These are phyloP conservation scores for Glossophaga mutica DNA, from an alignment of 2,797 vertebrate genomes.

Conservation along the genomic window DNA sequence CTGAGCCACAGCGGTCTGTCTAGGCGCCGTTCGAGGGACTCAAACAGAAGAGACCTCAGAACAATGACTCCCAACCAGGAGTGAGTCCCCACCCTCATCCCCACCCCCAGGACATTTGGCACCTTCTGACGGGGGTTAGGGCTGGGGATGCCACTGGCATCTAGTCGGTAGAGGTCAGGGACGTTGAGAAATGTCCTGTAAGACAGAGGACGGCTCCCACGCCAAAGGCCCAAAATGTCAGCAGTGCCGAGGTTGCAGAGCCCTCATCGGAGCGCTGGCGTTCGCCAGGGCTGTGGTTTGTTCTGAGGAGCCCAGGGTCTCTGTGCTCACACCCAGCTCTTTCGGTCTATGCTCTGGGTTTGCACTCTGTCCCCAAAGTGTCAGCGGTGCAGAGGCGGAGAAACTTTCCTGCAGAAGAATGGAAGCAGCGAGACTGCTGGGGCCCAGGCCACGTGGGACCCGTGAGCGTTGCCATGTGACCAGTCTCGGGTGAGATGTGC, in stretches of 20 bases:
- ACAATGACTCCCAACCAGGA: background rate
- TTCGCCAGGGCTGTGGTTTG: background rate
- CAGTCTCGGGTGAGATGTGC: background rate
- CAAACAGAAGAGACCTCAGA: background rate
- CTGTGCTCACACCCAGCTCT: background rate
- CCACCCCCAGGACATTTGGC: too few relatives aligned
- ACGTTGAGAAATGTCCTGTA: too few relatives aligned
- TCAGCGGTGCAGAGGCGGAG: background rate
- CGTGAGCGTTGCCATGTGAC: background rate
- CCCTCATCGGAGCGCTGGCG: background rate
- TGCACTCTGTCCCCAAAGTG: background rate
- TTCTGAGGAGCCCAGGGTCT: background rate
- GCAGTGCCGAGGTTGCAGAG: background rate
- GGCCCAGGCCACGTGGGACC: fast-evolving
- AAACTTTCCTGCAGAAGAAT: background rate
- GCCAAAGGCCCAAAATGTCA: background rate
- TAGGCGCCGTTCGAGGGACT: background rate
- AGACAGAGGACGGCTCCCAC: background rate
- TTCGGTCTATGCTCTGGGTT: background rate
- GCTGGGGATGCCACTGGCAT: background rate
- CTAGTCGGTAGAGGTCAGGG: background rate
- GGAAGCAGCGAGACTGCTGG: background rate
- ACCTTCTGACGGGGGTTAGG: too few relatives aligned
- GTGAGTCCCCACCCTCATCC: too few relatives aligned
- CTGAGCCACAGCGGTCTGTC: background rate